Percentiles rank a stretch among this genome's conserved stretches.
Conservation (phyloP, 2,888 invertebrate species). For the Cheilosia impressa region DNA sequence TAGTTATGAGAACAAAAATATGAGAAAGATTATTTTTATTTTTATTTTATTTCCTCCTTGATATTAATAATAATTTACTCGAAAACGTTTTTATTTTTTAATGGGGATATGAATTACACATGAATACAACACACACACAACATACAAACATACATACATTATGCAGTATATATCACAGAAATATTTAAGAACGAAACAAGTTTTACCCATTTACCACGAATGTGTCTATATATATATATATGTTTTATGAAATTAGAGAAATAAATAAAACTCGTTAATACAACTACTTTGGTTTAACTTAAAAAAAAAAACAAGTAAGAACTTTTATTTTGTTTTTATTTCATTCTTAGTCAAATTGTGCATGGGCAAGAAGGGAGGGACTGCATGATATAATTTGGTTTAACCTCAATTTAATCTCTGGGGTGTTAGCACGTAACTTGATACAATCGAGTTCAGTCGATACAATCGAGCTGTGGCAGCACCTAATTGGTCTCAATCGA, state of each 20-base stretch:
- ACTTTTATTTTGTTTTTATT: background rate
- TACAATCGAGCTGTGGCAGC: no score
- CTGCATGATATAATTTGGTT: no score
- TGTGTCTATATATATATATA: conserved; percentile 72
- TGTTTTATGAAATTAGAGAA: conserved; percentile 75
- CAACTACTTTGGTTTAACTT: conserved; percentile 62
- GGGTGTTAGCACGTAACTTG: no score
- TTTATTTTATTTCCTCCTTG: conserved; percentile 65
- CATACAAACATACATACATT: conserved; percentile 57
- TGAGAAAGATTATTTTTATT: conserved; percentile 31
- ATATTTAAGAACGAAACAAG: conserved; percentile 30
- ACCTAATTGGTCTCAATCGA: no score
- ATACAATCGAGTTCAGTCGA: no score
- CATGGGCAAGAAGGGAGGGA: no score
- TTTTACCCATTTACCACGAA: conserved; percentile 72
- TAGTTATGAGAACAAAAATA: conserved; percentile 25
- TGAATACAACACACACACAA: conserved; percentile 15
- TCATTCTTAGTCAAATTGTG: no score
- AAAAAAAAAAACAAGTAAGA: background rate
- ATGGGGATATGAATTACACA: conserved; percentile 53
- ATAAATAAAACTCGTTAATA: conserved; percentile 71
- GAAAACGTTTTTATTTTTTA: conserved; percentile 48
- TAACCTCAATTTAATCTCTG: no score
- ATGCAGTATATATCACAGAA: conserved; percentile 73
- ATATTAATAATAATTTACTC: conserved; percentile 66